These are phyloP conservation scores for Xiphophorus couchianus DNA, from an alignment of 2,113 vertebrate genomes.

Conservation along the genomic window DNA sequence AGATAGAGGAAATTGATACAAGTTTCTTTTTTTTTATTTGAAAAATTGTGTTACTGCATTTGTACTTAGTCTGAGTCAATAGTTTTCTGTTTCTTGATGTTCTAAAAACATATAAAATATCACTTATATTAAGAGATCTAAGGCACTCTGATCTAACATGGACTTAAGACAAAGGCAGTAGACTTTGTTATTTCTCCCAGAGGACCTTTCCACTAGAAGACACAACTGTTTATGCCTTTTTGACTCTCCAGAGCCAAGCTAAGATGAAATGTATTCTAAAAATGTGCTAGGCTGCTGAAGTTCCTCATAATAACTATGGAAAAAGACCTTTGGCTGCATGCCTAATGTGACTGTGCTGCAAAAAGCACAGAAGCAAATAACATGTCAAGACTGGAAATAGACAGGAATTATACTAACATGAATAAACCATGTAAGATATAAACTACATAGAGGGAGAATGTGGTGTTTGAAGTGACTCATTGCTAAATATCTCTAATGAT, in stretches of 20 bases:
- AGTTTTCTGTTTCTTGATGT: no score
- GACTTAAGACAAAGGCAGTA: neutral
- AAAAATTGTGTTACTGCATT: no score
- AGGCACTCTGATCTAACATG: neutral
- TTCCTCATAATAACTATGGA: neutral
- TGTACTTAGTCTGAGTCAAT: no score
- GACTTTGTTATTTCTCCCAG: neutral
- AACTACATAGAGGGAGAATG: neutral
- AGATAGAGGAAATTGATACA: no score
- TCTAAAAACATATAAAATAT: no score
- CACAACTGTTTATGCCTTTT: neutral
- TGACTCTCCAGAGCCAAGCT: neutral
- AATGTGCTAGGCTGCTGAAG: neutral
- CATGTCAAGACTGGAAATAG: no score
- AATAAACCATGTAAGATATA: no score
- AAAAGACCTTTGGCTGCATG: neutral
- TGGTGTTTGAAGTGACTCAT: neutral
- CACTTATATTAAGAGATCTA: no score
- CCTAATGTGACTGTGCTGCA: neutral
- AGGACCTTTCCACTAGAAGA: neutral
- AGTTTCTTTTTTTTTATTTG: no score
- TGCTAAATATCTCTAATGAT: neutral
- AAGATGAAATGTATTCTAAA: neutral
- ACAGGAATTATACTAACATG: no score
- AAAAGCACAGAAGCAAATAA: neutral